These are phyloP conservation scores for Pollenia amentaria DNA, from an alignment of 2,888 invertebrate species.

Conservation along the genomic window DNA sequence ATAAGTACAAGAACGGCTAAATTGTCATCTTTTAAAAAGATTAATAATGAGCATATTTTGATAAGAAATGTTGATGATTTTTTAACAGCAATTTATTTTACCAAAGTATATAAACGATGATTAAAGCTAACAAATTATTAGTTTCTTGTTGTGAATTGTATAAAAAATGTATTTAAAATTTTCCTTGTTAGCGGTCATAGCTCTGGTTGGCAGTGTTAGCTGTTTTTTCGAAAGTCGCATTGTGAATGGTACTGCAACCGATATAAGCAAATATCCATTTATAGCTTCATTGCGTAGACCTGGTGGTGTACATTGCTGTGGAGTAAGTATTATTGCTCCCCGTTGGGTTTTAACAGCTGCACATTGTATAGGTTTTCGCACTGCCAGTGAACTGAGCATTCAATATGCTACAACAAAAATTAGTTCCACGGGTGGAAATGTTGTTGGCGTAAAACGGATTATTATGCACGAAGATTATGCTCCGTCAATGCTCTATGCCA, in stretches of 20 bases:
- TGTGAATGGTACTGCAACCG: slow-evolving; percentile 81
- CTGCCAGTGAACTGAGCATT: slow-evolving; percentile 72
- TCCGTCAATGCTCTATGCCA: slow-evolving; percentile 78
- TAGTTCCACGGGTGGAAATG: slow-evolving; percentile 76
- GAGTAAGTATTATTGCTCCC: slow-evolving; percentile 78
- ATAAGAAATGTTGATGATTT: slow-evolving; percentile 48
- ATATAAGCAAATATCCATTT: slow-evolving; percentile 79
- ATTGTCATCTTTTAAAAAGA: slow-evolving; percentile 10
- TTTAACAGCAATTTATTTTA: not conserved
- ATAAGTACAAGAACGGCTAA: not conserved
- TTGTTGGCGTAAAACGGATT: slow-evolving; percentile 77
- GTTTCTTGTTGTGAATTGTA: not conserved
- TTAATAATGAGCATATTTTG: not conserved
- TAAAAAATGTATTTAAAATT: slow-evolving; percentile 53
- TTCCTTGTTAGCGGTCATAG: slow-evolving; percentile 3
- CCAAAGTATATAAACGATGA: slow-evolving; percentile 45
- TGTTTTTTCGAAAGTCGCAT: slow-evolving; percentile 78
- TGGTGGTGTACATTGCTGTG: slow-evolving; percentile 80
- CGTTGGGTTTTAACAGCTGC: slow-evolving; percentile 80
- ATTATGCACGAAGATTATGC: slow-evolving; percentile 82
- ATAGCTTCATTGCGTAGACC: slow-evolving; percentile 79
- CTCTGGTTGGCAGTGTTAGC: slow-evolving; percentile 31
- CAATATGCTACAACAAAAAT: slow-evolving; percentile 79
- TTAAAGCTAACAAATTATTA: not conserved
- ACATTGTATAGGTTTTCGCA: slow-evolving; percentile 78